phyloP scores from a whole-genome alignment of 2,113 vertebrate species.

The Oxyruncus cristatus region DNA sequence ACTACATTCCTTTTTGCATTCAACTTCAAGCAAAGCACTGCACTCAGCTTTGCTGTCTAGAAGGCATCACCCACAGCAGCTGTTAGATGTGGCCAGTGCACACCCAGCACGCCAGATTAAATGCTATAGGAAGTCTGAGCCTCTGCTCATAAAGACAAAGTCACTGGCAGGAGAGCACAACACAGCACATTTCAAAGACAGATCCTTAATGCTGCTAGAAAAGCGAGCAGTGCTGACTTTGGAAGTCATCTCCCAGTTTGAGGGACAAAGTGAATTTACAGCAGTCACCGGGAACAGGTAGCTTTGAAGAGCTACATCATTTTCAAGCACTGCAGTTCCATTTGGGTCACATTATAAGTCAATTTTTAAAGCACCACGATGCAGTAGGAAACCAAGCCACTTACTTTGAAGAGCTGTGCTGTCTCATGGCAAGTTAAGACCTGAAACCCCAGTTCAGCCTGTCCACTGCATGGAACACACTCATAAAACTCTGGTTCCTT shows the following conservation, averaged over 20 bases:
- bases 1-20: neutral
- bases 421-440: slow-evolving; percentile 82
- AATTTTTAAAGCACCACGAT: neutral
- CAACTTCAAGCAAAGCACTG: neutral
- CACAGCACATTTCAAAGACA: neutral
- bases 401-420: slow-evolving; percentile 86
- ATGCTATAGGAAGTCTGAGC: neutral
- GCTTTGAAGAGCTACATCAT: neutral
- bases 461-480: slow-evolving; percentile 72
- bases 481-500: slow-evolving; percentile 92
- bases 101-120: neutral
- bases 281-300: neutral
- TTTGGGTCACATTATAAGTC: neutral
- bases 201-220: neutral
- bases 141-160: neutral
- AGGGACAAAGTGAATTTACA: neutral
- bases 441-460: slow-evolving; percentile 79
- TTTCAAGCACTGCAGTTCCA: neutral
- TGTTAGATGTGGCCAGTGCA: neutral
- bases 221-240: neutral
- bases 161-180: neutral
- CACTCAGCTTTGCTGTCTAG: neutral
- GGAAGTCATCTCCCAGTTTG: neutral
- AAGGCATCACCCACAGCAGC: neutral
- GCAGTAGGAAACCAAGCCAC: slow-evolving; percentile 25